Percentiles rank a stretch among this genome's conserved stretches.
Conservation (phyloP, 1,140 invertebrate species). For the Scaptomyza montana region DNA sequence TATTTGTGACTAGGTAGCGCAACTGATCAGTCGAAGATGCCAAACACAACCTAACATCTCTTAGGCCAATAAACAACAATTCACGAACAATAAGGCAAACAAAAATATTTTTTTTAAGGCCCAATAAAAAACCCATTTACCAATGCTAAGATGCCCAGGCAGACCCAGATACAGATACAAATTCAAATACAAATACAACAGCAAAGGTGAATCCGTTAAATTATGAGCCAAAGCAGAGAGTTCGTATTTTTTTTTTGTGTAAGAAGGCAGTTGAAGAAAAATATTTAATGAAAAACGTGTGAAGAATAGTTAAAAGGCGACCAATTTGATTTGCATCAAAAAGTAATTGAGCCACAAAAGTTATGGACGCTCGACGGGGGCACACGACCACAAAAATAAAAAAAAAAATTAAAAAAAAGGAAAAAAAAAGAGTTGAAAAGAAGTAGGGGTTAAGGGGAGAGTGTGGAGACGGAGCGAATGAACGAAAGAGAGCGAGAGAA, state of each 20-base stretch:
- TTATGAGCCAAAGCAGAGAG: slow-evolving; percentile 52
- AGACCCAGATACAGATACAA: neutral
- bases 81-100: slow-evolving; percentile 71
- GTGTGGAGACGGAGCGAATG: too few relatives aligned
- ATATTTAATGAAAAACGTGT: slow-evolving; percentile 80
- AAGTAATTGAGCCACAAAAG: slow-evolving; percentile 82
- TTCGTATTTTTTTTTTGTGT: slow-evolving; percentile 17
- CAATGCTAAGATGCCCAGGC: slow-evolving; percentile 16
- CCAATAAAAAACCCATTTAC: slow-evolving; percentile 76
- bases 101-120: slow-evolving; percentile 66
- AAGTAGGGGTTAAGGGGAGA: neutral
- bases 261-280: slow-evolving; percentile 42
- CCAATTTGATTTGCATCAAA: slow-evolving; percentile 83
- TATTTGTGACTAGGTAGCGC: neutral
- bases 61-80: slow-evolving; percentile 65
- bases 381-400: slow-evolving; percentile 48
- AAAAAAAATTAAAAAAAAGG: neutral
- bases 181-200: slow-evolving; percentile 10
- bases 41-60: neutral
- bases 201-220: slow-evolving; percentile 48
- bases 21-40: slow-evolving; percentile 4
- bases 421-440: neutral
- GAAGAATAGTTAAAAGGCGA: slow-evolving; percentile 80
- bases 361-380: slow-evolving; percentile 73
- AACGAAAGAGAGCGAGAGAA: neutral